Evolutionary conservation across 2,797 vertebrate species (phyloP), one percentile per base, ranked within the genome.

Genomic region (Enteromius viviparus): DNA sequence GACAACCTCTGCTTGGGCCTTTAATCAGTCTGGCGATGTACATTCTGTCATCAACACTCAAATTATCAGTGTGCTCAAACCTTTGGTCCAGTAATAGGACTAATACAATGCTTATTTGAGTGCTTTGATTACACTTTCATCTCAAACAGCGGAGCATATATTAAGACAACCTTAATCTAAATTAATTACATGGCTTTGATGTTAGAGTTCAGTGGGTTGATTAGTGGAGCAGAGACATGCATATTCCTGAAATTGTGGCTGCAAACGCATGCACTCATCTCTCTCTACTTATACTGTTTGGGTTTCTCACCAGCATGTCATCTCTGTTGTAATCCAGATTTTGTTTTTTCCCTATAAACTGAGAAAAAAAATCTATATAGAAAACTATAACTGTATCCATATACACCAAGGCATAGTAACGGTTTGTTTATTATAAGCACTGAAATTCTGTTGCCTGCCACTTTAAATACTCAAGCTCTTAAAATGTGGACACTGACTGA

Each of bases 101-200:
- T 83, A 83, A 78, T 83, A 58, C 66, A 60, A 62, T 76, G 34
- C 64, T 69, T 45, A 49, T 76, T 77, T 55, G 72, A 60, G 51
- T 69, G 62, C 23, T 70, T 69, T 62, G 72, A 83, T 83, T 68
- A 69, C 34, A 62, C 75, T 78, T 83, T 83, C 75, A 83, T 78
- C 65, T 83, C 75, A 69, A 58, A 83, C 49, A 69, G 81, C 47
- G 9, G 29, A 70, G 75, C 65, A 26, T 78, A 69, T 26, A 70
- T 70, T 62, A 83, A 78, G 75, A 83, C 37, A 40, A 78, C 29
- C 55, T 29, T 60, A 58, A 78, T 83, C 42, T 78, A 62, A 83
- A 78, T 83, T 78, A 83, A 78, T 83, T 60, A 58, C 62, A 64
- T 9, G 51, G 29, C 82, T 83, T 83, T 83, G 82, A 83, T 83